Evolutionary conservation across 2,797 vertebrate species (phyloP).

Genomic region (Cyclura pinguis): DNA sequence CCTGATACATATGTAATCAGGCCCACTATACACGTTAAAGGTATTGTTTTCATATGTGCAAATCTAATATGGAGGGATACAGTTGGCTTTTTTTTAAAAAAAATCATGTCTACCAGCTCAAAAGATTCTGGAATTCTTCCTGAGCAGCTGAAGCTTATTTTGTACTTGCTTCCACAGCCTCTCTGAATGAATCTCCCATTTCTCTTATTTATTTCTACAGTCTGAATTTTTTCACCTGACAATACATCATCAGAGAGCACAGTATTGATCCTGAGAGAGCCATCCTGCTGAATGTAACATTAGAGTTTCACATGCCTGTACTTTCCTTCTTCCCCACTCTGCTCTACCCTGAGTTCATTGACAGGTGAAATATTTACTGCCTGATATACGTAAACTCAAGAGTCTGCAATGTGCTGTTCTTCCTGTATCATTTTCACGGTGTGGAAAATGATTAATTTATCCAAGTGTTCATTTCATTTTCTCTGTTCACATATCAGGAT

Average conservation of each 20-base stretch:
- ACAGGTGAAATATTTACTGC: conserved; percentile 62
- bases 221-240: conserved; percentile 40
- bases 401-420: conserved; percentile 24
- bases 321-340: conserved; percentile 38
- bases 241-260: conserved; percentile 55
- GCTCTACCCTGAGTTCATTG: conserved; percentile 43
- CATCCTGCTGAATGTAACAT: conserved; percentile 41
- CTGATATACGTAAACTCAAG: conserved; percentile 52
- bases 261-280: conserved; percentile 62
- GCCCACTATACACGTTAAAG: neutral
- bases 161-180: neutral
- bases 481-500: conserved; percentile 56
- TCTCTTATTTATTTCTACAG: conserved; percentile 45
- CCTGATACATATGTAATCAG: neutral
- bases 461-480: conserved; percentile 65
- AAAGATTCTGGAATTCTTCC: neutral
- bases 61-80: neutral
- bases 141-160: conserved; percentile 5
- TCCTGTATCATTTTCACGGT: conserved; percentile 33
- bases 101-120: neutral
- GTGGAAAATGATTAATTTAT: conserved; percentile 62
- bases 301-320: conserved; percentile 17
- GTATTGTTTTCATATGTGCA: neutral
- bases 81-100: neutral
- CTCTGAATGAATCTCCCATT: conserved; percentile 44